Evolutionary conservation across 2,888 invertebrate genomes (phyloP), one percentile per base, ranked within the genome.

Genomic region (Drosophila maculinotata): DNA sequence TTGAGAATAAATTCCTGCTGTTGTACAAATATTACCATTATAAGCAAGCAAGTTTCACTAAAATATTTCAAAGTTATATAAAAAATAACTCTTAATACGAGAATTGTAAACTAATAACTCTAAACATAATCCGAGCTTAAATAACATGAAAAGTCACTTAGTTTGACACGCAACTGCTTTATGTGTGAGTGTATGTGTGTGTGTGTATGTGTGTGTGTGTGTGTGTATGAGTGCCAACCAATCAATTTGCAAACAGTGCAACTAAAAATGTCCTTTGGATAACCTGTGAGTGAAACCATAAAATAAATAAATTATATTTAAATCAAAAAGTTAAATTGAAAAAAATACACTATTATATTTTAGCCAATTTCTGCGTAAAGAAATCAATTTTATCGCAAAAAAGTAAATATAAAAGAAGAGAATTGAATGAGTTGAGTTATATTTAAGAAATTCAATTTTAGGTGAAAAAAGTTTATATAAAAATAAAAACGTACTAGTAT

Each of bases 131-230:
- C 23, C 42, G n/a, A 4, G 25, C 8, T 53, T 5, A 17, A 14
- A 35, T 63, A 72, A 82, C 83, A 85, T 62, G 56, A 35, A 65
- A 76, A 59, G 47, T 68, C 65, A 73, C 72, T 85, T 79, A 52
- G 39, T 30, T 28, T 12, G 17, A 63, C 71, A 69, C 41, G 72
- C 69, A 53, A 64, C 28, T 8, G 1, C 8, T 2, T 30, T n/a
- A 17, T 12, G 17, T 1, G n/a, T 9, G 1, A 26, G 7, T 7
- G 0, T 7, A n/a, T 28, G 2, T 28, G 15, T 15, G 8, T 9
- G 14, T 15, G 12, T 9, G 5, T 30, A 3, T 3, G 10, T 28
- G 1, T 26, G 33, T 39, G 1, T 26, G 12, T 38, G 12, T 14
- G 12, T 38, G 25, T 6, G 15, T 5, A 33, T 9, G 12, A 20